These are phyloP conservation scores for Cololabis saira DNA, from an alignment of 2,113 vertebrate genomes.

Conservation along the genomic window DNA sequence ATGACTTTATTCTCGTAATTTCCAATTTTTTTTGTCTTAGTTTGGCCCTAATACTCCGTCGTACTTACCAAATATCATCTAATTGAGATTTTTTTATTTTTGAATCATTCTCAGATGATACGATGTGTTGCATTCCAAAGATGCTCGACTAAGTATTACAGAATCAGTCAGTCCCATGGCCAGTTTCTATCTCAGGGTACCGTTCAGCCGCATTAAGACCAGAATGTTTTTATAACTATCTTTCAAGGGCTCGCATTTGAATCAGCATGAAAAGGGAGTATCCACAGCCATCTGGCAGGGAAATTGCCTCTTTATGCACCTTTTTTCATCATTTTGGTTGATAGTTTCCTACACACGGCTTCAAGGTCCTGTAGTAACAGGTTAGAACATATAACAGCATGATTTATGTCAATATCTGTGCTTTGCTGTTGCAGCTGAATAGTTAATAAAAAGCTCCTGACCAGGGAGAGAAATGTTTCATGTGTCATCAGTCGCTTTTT, in stretches of 20 bases:
- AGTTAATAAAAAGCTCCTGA: constrained; percentile 61
- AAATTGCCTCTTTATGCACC: background rate
- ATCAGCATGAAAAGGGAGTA: constrained; percentile 5
- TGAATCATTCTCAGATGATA: background rate
- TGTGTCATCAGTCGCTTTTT: constrained; percentile 43
- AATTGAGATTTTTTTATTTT: background rate
- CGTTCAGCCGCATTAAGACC: background rate
- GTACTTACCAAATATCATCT: background rate
- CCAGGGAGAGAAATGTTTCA: constrained; percentile 38
- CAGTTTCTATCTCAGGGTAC: background rate
- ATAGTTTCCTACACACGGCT: background rate
- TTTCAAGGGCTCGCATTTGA: background rate
- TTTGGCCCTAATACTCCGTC: too few relatives aligned
- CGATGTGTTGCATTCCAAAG: background rate
- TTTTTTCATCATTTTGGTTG: background rate
- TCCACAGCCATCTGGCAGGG: background rate
- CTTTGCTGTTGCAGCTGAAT: constrained; percentile 50
- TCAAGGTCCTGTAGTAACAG: too few relatives aligned
- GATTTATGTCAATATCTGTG: constrained; percentile 56
- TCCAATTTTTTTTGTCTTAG: too few relatives aligned
- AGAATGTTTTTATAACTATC: constrained; percentile 6
- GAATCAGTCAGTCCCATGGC: background rate
- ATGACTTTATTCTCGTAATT: too few relatives aligned
- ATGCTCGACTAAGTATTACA: background rate
- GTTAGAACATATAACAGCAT: constrained; percentile 21